Conservation (phyloP, 2,113 vertebrate genomes). For the Chloebia gouldiae region DNA sequence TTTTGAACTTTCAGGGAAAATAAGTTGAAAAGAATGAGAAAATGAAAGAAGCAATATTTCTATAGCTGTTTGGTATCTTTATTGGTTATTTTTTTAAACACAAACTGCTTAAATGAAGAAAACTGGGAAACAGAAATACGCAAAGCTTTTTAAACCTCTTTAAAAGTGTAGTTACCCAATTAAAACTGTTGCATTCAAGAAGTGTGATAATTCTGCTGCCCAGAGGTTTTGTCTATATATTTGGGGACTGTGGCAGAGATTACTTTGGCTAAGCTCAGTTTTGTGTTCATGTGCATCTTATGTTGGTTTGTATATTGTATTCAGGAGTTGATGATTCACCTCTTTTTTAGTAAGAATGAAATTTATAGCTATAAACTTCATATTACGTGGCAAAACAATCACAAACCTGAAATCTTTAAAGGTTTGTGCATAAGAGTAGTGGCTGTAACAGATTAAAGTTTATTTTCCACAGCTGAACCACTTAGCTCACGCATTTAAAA, state of each 20-base stretch:
- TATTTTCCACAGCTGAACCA: neutral
- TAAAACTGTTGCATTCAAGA: neutral
- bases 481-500: neutral
- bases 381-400: neutral
- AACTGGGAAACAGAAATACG: neutral
- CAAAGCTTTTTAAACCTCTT: neutral
- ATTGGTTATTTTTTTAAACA: neutral
- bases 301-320: neutral
- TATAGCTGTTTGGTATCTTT: neutral
- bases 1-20: neutral
- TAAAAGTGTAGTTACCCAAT: neutral
- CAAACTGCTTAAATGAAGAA: neutral
- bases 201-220: neutral
- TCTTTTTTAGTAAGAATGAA: neutral
- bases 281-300: neutral
- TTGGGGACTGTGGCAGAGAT: neutral
- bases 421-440: neutral
- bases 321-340: neutral
- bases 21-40: neutral
- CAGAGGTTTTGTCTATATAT: neutral
- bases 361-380: neutral
- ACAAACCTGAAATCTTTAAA: neutral
- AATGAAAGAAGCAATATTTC: neutral
- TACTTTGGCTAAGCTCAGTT: accelerated
- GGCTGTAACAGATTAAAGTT: neutral